Base-by-base conservation (phyloP, 2,888 invertebrate species). In the Zootermopsis nevadensis region DNA sequence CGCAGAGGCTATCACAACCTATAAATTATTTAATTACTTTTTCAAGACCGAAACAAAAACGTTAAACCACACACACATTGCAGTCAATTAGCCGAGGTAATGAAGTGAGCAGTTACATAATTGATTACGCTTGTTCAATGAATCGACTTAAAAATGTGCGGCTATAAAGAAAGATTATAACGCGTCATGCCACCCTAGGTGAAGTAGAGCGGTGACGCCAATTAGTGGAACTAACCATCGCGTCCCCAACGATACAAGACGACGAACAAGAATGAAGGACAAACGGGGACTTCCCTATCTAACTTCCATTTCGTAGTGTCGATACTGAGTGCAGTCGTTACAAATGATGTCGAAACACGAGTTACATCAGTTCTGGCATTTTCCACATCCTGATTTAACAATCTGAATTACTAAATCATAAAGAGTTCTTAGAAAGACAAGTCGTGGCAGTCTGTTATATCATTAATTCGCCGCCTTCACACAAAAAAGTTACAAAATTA, bases 101-200 rank as follows among this genome's bases (percentile, higher is more conserved):
- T 74, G 74, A 74, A 74, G 74, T n/a, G 33, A n/a, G 3, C 38
- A 38, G 74, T 74, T 7, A 24, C 24, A 38, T 74, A 74, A 74
- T 74, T 42, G 74, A 38, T 74, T 35, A 74, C 10, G 38, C n/a
- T 22, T 42, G 38, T 74, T 74, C 74, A 24, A n/a, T 69, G 33
- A 33, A 60, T 60, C 60, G 27, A 60, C 27, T 27, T 27, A 60
- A 27, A 60, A 60, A n/a, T n/a, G 60, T 6, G 60, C 27, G 15
- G 19, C 48, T 48, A 48, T 48, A 48, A 60, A 60, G 27, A 60
- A 60, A 60, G 60, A 60, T 60, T 27, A n/a, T 6, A 12, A 12
- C 27, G n/a, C 31, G 38, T 74, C 74, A 74, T 42, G 38, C 35
- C n/a, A 74, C 74, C n/a, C 33, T 35, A n/a, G 2, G 38, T 38